These are phyloP conservation scores for Calliopum simillimum DNA, from an alignment of 2,888 invertebrate species.

Conservation along the genomic window DNA sequence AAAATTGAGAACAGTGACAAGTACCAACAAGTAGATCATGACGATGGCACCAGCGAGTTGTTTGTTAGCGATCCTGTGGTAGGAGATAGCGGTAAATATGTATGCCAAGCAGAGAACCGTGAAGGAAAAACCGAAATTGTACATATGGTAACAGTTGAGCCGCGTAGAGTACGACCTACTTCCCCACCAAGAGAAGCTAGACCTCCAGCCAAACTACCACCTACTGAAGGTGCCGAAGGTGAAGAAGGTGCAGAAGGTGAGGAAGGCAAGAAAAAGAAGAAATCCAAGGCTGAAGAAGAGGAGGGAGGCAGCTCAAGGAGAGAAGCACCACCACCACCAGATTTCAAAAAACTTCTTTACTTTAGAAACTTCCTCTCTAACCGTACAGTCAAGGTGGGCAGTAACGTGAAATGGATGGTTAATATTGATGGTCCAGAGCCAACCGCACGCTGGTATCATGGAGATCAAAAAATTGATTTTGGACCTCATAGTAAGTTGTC, in stretches of 20 bases:
- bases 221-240: conserved; percentile 49
- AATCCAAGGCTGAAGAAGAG: conserved; percentile 56
- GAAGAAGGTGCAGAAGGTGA: conserved; percentile 49
- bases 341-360: conserved; percentile 67
- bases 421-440: conserved; percentile 82
- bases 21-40: conserved; percentile 76
- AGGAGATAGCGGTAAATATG: conserved; percentile 70
- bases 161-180: conserved; percentile 64
- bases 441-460: conserved; percentile 77
- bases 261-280: conserved; percentile 57
- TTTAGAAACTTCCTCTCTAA: conserved; percentile 84
- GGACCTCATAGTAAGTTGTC: conserved; percentile 73
- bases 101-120: conserved; percentile 77
- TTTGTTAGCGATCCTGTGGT: conserved; percentile 75
- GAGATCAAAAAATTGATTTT: conserved; percentile 73
- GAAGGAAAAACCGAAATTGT: conserved; percentile 80
- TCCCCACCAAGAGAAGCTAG: conserved; percentile 59
- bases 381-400: conserved; percentile 79
- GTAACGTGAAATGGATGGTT: conserved; percentile 82
- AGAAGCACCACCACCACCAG: conserved; percentile 66
- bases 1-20: conserved; percentile 72
- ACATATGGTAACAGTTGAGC: conserved; percentile 77
- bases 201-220: conserved; percentile 54
- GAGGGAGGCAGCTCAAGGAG: conserved; percentile 56
- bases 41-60: conserved; percentile 81